These are phyloP conservation scores for Calypte anna DNA, from an alignment of 2,113 vertebrate species.

Conservation along the genomic window DNA sequence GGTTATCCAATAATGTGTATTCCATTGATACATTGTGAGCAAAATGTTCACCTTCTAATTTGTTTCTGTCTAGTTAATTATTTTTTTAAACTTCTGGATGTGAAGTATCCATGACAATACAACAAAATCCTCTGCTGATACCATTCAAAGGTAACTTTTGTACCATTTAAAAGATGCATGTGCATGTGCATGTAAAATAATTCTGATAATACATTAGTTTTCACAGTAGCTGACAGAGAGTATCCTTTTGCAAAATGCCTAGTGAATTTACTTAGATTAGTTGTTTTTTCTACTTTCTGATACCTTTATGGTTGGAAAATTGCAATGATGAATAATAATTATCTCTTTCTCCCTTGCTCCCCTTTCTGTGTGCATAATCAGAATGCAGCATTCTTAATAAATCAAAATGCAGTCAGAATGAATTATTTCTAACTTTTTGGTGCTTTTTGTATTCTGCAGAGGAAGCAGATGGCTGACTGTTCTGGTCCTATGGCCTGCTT, in stretches of 20 bases:
- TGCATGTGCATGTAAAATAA: background rate
- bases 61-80: background rate
- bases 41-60: background rate
- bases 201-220: background rate
- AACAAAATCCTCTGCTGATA: background rate
- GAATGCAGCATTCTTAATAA: background rate
- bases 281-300: background rate
- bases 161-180: background rate
- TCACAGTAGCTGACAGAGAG: background rate
- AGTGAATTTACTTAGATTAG: background rate
- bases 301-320: background rate
- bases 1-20: background rate
- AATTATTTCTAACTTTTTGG: background rate
- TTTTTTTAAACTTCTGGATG: background rate
- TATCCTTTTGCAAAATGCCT: background rate
- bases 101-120: background rate
- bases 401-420: background rate
- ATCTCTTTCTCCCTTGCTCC: background rate
- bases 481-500: slow-evolving; percentile 7
- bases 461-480: slow-evolving; percentile 60
- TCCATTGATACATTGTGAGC: background rate
- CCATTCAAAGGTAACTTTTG: background rate
- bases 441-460: background rate
- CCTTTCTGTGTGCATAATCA: background rate
- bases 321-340: background rate